Percentiles rank a stretch among this genome's conserved stretches.
Evolutionary conservation across 1,140 invertebrate genomes (phyloP).

Genomic region (Ceratosolen fusciceps): DNA sequence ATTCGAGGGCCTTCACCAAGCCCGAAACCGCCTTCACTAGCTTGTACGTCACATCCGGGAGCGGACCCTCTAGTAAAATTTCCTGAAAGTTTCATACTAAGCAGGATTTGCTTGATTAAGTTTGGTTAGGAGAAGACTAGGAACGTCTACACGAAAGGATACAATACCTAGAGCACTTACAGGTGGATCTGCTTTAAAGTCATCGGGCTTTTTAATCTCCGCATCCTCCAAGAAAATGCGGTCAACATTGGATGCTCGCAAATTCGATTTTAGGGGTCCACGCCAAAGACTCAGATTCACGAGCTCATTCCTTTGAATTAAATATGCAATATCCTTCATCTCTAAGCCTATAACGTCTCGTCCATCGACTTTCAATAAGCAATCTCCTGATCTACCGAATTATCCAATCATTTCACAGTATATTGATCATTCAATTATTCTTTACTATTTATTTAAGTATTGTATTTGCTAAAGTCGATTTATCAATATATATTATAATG

Average conservation of each 20-base stretch:
- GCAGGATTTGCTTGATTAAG: background rate
- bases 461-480: too few species aligned
- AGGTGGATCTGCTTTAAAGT: background rate
- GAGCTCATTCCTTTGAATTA: constrained; percentile 68
- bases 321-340: constrained; percentile 73
- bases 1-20: constrained; percentile 75
- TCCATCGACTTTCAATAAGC: constrained; percentile 76
- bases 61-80: constrained; percentile 58
- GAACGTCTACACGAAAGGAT: too few species aligned
- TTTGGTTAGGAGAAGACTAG: background rate
- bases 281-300: constrained; percentile 65
- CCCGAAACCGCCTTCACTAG: constrained; percentile 67
- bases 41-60: constrained; percentile 64
- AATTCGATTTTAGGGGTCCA: constrained; percentile 54
- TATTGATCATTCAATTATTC: too few species aligned
- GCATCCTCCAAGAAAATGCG: background rate
- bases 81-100: background rate
- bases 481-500: too few species aligned
- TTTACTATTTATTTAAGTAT: too few species aligned
- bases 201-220: constrained; percentile 18
- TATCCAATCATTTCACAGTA: background rate
- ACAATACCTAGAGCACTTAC: background rate
- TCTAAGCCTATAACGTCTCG: constrained; percentile 75
- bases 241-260: background rate
- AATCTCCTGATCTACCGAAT: constrained; percentile 73